Base-by-base conservation (phyloP, 1,140 invertebrate species). In the Gonatopus flavifemur region DNA sequence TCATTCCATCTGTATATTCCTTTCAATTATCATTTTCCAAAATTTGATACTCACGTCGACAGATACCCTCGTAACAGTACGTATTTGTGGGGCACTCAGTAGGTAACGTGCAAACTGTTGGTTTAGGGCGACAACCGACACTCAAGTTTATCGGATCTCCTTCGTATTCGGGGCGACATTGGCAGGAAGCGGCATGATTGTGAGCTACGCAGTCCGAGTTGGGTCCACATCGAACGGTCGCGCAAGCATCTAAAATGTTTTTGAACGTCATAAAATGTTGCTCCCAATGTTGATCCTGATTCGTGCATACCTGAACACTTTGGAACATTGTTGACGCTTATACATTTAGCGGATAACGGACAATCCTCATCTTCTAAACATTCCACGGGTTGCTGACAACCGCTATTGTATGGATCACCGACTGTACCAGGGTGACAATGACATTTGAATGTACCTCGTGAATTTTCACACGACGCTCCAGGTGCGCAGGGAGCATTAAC, bases 401-500 rank as follows among this genome's bases (percentile, higher is more conserved):
- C 91, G 62, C 86, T 85, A 36, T 84, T 83, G 57, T 91, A 91
- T 10, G 92, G 84, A 79, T 94, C 88, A 13, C 91, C 91, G 38
- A 94, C 86, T 12, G 85, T 87, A 35, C 87, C 87, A 4, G 80
- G 64, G 24, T 89, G 85, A 73, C 93, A 94, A 28, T 81, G 72
- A 67, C 92, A 95, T 65, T 87, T 89, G 65, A 86, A 94, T 7
- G 87, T 86, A 38, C 91, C 93, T 55, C 86, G 79, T 3, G 84
- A 83, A 67, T 94, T 96, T 53, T 86, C 83, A 72, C 95, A 98
- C 42, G 84, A 76, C 0, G 92, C 90, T 32, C 86, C 86, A 25
- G 86, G 83, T n/a, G 88, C 90, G 72, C 93, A 95, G 7, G 90
- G 90, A 44, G 83, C 82, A 53, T 83, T 82, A 10, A 81, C 78